Base-by-base conservation (phyloP, 2,113 vertebrate species). In the Amblyopsis rosae region DNA sequence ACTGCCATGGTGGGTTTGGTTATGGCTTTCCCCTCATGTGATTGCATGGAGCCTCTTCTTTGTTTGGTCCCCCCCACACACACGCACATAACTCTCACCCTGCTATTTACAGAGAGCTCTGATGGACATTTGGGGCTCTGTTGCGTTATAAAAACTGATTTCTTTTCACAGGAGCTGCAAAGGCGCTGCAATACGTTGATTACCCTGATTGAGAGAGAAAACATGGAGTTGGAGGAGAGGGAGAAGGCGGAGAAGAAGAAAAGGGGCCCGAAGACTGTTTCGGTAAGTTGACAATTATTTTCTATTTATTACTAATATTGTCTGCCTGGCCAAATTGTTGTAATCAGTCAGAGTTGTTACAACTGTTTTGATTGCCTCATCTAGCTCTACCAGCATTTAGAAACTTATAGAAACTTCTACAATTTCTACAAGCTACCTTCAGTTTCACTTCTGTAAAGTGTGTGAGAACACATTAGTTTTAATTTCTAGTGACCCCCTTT, bases 201-300 rank as follows among this genome's bases (percentile, higher is more conserved):
- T 60, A 99, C 98, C 15, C 92, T 99, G 77, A 99, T 99, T 59
- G 98, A 99, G 90, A 94, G 98, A 87, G 98, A 99, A 88, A 99
- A 99, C 88, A 96, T 99, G 95, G 98, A 99, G 91, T 92, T 99
- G 83, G 98, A 99, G 90, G 98, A 99, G 90, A 94, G 97, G 68
- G 98, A 99, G 86, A 99, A 98, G 86, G 97, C 98, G 9, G 98
- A 99, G 91, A 99, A 99, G 80, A 99, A 99, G 92, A 99, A 98
- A 82, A 92, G 96, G 32, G 98, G 96, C 81, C 98, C 98, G 84
- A 98, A 97, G 76, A 90, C 86, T 33, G 70, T 79, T 62, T 96
- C 96, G 0, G 95, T 96, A 80, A 90, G 92, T 88, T 13, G 1
- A 9, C 10, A n/a, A 45, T 67, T 1, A 0, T 13, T 50, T 3